Base-by-base conservation (phyloP, 1,140 invertebrate species). In the Habropoda laboriosa region DNA sequence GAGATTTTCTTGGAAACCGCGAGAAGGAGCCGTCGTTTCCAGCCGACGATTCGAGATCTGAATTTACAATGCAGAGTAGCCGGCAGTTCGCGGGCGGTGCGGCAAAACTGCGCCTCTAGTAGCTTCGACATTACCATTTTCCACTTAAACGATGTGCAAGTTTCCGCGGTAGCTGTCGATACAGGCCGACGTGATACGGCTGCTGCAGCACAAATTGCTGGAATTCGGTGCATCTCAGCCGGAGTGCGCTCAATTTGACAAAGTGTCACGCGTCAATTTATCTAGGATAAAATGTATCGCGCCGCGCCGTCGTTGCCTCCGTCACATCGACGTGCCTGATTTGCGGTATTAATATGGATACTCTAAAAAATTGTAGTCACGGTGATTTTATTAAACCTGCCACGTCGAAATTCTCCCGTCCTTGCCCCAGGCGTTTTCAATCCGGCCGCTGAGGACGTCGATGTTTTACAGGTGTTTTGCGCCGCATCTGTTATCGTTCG, bases 41-140 rank as follows among this genome's bases (percentile, higher is more conserved):
- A 27, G 30, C 30, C 18, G 42, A 49, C 38, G 35, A 76, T 21
- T 27, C 55, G 35, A 42, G 63, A 58, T 35, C 66, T 40, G 24
- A 16, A 85, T 85, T 72, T 85, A 84, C 82, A 85, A 84, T 84
- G 83, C 78, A 85, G 70, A 84, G 21, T 27, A 61, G 27, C 49
- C 49, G 74, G 27, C 42, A 72, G n/a, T n/a, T 27, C 45, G 42
- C 45, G 61, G 24, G 32, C 49, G 27, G n/a, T 38, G 1, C 12
- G 32, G 24, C 38, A 75, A 70, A 58, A 51, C 32, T 45, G 21
- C 55, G 35, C 64, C 53, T 74, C 53, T 40, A 27, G 32, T 40
- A 40, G 12, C 71, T 74, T 58, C 81, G 45, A 42, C 47, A 79
- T 86, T 79, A 78, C 82, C 71, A 82, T 85, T 82, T 85, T 74